Base-by-base conservation (phyloP, 2,888 invertebrate genomes). In the Lasiommata megera region DNA sequence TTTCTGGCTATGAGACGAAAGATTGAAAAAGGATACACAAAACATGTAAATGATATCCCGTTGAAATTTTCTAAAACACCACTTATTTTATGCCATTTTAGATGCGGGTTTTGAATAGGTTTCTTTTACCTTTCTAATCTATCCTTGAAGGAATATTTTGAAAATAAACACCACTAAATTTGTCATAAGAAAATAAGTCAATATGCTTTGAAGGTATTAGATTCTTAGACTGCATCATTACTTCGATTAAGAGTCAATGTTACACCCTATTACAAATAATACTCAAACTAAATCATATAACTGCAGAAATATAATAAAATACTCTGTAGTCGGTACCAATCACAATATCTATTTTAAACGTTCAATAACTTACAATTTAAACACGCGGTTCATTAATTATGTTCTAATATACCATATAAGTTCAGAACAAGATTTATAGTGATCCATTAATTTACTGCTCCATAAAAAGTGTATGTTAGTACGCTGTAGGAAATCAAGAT, bases 371-470 rank as follows among this genome's bases (percentile, higher is more conserved):
- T 16, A 31, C 37, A 23, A 54, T 40, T 57, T 43, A 12, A 23
- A 5, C 41, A 41, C 41, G 23, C 50, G 54, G 37, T 51, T 31
- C 47, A 37, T 55, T 52, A 57, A 41, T 57, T 47, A 14, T 2
- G 40, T 14, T 37, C 41, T 47, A 47, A 54, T 57, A 58, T 41
- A 41, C 31, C 23, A 46, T 34, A 34, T 59, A n/a, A 16, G 51
- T 16, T 34, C 18, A 23, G 47, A 9, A 11, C 11, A 53, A 1
- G 47, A 52, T 53, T 43, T 43, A 55, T 47, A 51, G 31, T 40
- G 11, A 51, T 34, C 12, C n/a, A 34, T 36, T 0, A 43, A 40
- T 41, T 43, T 43, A 50, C 34, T 36, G 41, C 16, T 8, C 7
- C 34, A 8, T 16, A 43, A 8, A 36, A 40, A 40, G 38, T 2